phyloP scores from a whole-genome alignment of 2,113 vertebrate genomes.

The Hippocampus barbouri region DNA sequence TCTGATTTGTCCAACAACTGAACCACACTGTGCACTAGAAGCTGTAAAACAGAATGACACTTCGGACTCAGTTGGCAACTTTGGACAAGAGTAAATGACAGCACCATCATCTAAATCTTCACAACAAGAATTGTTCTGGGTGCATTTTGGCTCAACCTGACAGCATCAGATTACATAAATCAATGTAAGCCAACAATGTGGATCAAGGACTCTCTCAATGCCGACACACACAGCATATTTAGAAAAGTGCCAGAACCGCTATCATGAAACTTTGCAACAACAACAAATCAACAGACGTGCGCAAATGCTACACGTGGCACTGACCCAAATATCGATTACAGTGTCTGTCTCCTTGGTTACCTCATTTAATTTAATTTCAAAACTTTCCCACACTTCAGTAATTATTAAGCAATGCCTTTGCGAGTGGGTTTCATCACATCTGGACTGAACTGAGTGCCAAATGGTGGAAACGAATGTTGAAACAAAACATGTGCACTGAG shows the following conservation, averaged over 20 bases:
- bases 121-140: background rate
- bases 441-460: background rate
- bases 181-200: constrained; percentile 20
- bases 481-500: no score
- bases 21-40: background rate
- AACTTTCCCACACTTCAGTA: constrained; percentile 7
- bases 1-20: background rate
- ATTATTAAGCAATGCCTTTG: background rate
- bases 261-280: constrained; percentile 12
- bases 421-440: constrained; percentile 6
- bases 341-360: constrained; percentile 25
- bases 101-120: constrained; percentile 10
- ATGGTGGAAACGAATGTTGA: background rate
- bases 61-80: background rate
- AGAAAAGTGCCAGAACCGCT: constrained; percentile 29
- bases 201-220: constrained; percentile 12
- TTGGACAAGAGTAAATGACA: constrained; percentile 6
- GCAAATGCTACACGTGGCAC: constrained; percentile 25
- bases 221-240: constrained; percentile 35
- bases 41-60: background rate
- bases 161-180: constrained; percentile 12
- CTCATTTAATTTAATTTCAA: constrained; percentile 51
- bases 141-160: constrained; percentile 20
- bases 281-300: background rate
- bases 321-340: constrained; percentile 49